Evolutionary conservation across 1,140 invertebrate genomes (phyloP).

Genomic region (Trypoxylus dichotomus): DNA sequence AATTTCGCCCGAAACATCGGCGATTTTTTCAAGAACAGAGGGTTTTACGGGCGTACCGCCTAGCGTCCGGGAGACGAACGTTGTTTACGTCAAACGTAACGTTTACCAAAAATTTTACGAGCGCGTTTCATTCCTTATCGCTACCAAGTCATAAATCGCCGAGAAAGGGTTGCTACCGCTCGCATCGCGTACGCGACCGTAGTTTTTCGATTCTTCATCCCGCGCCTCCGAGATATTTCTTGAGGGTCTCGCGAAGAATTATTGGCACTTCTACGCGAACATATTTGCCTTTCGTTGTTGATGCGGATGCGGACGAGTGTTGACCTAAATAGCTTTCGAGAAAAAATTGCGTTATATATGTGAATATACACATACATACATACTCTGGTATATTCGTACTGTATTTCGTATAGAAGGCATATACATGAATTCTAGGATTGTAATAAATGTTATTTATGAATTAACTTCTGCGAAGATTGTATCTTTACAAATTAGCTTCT

Average conservation of each 20-base stretch:
- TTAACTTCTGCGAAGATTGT: no score
- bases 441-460: no score
- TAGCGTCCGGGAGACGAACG: background rate
- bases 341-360: background rate
- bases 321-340: background rate
- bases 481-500: no score
- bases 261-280: background rate
- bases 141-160: background rate
- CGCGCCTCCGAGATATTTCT: background rate
- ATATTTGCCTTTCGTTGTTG: background rate
- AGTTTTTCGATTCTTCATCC: background rate
- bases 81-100: background rate
- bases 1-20: constrained; percentile 1
- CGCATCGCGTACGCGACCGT: background rate
- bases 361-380: no score
- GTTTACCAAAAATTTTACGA: background rate
- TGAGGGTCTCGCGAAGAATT: background rate
- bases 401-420: background rate
- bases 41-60: background rate
- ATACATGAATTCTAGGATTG: no score
- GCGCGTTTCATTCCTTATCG: constrained; percentile 1
- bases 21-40: background rate
- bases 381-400: background rate
- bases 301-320: background rate
- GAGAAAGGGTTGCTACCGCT: background rate